phyloP scores from a whole-genome alignment of 2,797 vertebrate genomes.

The Rhinoraja longicauda region DNA sequence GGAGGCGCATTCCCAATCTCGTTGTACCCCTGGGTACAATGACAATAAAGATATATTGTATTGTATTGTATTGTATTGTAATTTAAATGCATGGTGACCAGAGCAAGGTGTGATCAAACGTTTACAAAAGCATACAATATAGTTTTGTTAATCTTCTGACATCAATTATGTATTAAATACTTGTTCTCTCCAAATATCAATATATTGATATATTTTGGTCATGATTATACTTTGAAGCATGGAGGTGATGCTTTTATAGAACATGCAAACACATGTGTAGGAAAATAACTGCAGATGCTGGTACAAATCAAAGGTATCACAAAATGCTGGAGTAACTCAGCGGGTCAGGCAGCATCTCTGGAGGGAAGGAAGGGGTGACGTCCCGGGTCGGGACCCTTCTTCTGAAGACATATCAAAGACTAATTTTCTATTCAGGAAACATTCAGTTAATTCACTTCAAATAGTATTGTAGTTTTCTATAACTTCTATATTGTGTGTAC shows the following conservation, averaged over 20 bases:
- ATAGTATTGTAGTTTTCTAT: neutral
- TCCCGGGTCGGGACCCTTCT: too few relatives aligned
- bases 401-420: neutral
- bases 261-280: neutral
- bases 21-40: too few relatives aligned
- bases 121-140: neutral
- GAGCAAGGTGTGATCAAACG: neutral
- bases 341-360: too few relatives aligned
- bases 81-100: neutral
- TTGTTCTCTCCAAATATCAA: neutral
- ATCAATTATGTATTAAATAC: neutral
- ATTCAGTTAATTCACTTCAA: neutral
- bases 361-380: too few relatives aligned
- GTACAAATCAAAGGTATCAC: too few relatives aligned
- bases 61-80: too few relatives aligned
- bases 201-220: neutral
- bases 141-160: neutral
- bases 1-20: too few relatives aligned
- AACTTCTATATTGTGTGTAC: neutral
- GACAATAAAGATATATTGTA: too few relatives aligned
- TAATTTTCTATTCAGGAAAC: neutral
- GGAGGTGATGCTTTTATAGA: neutral
- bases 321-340: too few relatives aligned
- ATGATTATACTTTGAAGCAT: neutral
- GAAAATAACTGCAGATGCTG: too few relatives aligned